phyloP scores from a whole-genome alignment of 2,888 invertebrate species.

The Xylota sylvarum region DNA sequence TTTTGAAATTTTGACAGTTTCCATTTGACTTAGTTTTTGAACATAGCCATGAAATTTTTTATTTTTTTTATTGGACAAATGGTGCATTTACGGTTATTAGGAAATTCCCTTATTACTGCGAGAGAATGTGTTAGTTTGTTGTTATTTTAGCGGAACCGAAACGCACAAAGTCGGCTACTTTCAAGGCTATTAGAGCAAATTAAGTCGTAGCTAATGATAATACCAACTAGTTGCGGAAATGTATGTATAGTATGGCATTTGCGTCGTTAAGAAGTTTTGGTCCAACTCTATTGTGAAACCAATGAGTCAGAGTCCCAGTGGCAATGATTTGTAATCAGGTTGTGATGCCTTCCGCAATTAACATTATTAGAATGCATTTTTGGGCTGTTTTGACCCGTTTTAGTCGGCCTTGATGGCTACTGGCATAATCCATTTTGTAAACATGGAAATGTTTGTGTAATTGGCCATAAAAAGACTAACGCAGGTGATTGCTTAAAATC shows the following conservation, averaged over 20 bases:
- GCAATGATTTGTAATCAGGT: not conserved
- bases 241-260: slow-evolving; percentile 1
- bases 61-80: not conserved
- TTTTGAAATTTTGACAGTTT: slow-evolving; percentile 1
- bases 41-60: not conserved
- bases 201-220: slow-evolving; percentile 23
- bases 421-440: slow-evolving; percentile 12
- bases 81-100: not conserved
- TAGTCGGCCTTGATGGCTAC: not conserved
- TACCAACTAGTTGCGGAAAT: slow-evolving; percentile 23
- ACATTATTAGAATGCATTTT: slow-evolving; percentile 25
- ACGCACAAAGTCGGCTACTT: not conserved
- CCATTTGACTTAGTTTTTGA: not conserved
- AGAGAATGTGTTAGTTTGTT: not conserved
- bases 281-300: not conserved
- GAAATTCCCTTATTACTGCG: not conserved
- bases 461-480: slow-evolving; percentile 11
- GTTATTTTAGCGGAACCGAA: slow-evolving; percentile 18
- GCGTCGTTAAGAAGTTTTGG: slow-evolving; percentile 19
- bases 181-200: slow-evolving; percentile 1
- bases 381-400: not conserved
- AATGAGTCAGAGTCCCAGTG: not conserved
- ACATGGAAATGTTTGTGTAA: slow-evolving; percentile 25
- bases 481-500: slow-evolving; percentile 14
- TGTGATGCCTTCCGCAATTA: slow-evolving; percentile 38